Conservation (phyloP, 2,113 vertebrate genomes). For the Psophia crepitans region DNA sequence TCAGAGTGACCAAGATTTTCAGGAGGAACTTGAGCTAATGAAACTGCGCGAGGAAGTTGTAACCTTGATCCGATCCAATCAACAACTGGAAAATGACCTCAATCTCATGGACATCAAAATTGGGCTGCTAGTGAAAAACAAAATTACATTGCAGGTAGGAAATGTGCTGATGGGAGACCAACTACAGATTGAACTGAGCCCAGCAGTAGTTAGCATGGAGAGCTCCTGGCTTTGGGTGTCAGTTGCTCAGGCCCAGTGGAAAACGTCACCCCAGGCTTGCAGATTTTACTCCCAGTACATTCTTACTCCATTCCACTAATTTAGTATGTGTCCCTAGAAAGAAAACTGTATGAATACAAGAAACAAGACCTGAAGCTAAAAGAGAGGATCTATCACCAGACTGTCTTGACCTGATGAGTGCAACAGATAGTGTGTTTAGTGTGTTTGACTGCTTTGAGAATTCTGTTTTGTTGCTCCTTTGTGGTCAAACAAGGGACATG, state of each 20-base stretch:
- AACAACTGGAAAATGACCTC: slow-evolving; percentile 96
- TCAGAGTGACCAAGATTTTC: slow-evolving; percentile 98
- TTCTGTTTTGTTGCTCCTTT: background rate
- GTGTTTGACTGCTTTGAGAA: background rate
- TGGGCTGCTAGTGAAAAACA: slow-evolving; percentile 96
- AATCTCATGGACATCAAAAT: slow-evolving; percentile 99
- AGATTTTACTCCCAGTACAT: background rate
- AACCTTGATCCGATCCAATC: slow-evolving; percentile 95
- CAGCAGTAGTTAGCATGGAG: background rate
- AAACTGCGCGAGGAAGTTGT: slow-evolving; percentile 92
- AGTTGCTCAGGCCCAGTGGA: background rate
- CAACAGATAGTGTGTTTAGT: background rate
- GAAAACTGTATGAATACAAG: background rate
- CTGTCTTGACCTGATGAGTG: background rate
- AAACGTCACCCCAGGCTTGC: background rate
- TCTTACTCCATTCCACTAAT: background rate
- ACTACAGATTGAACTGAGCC: background rate
- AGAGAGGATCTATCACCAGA: background rate
- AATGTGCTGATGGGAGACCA: background rate
- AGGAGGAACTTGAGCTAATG: slow-evolving; percentile 97
- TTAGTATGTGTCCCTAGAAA: background rate
- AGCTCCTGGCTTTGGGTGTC: background rate
- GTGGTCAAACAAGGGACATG: background rate
- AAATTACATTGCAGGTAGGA: slow-evolving; percentile 89
- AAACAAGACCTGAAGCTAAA: background rate